Conservation (phyloP, 2,888 invertebrate species). For the Paralinhomoeus sp. region DNA sequence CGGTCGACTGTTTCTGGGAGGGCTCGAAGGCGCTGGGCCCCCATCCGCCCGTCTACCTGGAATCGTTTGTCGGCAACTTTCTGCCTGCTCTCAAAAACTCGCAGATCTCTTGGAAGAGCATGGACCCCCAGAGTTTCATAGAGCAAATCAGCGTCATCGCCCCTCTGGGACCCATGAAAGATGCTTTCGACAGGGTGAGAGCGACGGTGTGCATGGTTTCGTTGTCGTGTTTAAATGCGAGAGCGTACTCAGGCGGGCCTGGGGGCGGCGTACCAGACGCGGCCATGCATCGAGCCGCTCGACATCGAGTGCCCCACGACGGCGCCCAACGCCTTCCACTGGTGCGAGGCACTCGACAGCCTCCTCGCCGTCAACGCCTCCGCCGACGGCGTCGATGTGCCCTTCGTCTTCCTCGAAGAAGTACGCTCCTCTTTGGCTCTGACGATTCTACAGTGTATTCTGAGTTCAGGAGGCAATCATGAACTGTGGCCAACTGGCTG, state of each 20-base stretch:
- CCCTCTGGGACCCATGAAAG: not conserved
- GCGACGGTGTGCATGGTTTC: too few species aligned
- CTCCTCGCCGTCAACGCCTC: not conserved
- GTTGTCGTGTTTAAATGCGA: too few species aligned
- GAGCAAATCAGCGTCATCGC: conserved; percentile 10
- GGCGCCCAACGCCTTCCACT: conserved; percentile 55
- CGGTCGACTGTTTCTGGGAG: conserved; percentile 98
- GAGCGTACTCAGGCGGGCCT: conserved; percentile 73
- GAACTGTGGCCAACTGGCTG: too few species aligned
- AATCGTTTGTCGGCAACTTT: too few species aligned
- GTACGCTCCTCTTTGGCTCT: too few species aligned
- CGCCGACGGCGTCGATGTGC: too few species aligned
- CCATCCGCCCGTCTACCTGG: conserved; percentile 12
- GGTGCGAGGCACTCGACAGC: conserved; percentile 9
- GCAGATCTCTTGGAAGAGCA: conserved; percentile 22
- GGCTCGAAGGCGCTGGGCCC: conserved; percentile 79
- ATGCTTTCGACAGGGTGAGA: not conserved
- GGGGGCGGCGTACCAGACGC: conserved; percentile 79
- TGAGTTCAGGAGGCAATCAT: too few species aligned
- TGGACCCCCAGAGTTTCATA: conserved; percentile 19
- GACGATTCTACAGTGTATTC: too few species aligned
- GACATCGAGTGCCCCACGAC: conserved; percentile 75
- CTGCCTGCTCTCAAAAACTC: too few species aligned
- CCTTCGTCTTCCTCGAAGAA: too few species aligned
- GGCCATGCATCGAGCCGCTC: conserved; percentile 76